Evolutionary conservation across 2,888 invertebrate genomes (phyloP).

Genomic region (Lasioglossum villosulum): DNA sequence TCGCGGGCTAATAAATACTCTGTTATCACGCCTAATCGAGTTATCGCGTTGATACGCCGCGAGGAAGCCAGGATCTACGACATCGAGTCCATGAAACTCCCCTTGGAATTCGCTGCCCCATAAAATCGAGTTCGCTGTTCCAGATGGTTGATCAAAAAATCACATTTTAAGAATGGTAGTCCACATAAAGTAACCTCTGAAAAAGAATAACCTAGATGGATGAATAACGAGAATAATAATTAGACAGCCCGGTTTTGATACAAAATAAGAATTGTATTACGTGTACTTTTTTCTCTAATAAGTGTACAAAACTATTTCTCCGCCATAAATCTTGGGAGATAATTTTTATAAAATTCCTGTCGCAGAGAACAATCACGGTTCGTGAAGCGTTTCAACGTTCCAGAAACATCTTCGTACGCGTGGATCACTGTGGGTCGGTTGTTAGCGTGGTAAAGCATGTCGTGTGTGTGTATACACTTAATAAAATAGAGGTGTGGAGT

Average conservation of each 20-base stretch:
- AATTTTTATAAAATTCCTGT: neutral
- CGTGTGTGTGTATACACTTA: slow-evolving; percentile 50
- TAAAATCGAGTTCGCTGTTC: neutral
- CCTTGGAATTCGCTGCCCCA: neutral
- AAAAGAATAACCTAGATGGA: too few species aligned
- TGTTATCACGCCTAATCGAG: slow-evolving; percentile 79
- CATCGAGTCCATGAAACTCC: slow-evolving; percentile 9
- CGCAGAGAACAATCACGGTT: neutral
- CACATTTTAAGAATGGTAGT: too few species aligned
- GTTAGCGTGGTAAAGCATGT: slow-evolving; percentile 20
- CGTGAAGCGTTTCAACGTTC: neutral
- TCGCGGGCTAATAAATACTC: slow-evolving; percentile 78
- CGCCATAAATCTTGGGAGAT: neutral
- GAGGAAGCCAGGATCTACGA: slow-evolving; percentile 36
- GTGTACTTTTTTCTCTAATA: too few species aligned
- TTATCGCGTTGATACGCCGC: slow-evolving; percentile 73
- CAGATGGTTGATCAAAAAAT: neutral
- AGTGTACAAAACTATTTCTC: too few species aligned
- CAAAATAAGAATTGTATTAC: neutral
- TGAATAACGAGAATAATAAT: neutral
- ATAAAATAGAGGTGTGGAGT: slow-evolving; percentile 63
- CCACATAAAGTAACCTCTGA: neutral
- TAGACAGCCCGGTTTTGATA: neutral
- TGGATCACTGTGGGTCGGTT: slow-evolving; percentile 36
- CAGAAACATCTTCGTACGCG: slow-evolving; percentile 33